A percentile compares a stretch with the other conserved stretches of the same genome.
Conservation (phyloP, 2,113 vertebrate genomes). For the Phasianus colchicus region DNA sequence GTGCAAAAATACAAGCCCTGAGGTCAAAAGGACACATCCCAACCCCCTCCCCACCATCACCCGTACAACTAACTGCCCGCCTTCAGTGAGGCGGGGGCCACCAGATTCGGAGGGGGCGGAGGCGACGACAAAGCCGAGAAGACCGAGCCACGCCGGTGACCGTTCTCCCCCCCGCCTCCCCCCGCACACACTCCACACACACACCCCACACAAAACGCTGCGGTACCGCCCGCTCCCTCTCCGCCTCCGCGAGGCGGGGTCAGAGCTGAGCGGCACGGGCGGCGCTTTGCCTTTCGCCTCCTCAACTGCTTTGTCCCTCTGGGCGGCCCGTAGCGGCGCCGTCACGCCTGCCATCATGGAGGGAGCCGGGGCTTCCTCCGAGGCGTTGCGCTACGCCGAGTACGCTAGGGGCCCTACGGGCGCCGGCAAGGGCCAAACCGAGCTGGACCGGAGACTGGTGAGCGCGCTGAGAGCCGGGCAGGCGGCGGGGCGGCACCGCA, state of each 20-base stretch:
- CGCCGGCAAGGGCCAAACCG: background rate
- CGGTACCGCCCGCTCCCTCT: background rate
- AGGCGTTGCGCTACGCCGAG: constrained; percentile 21
- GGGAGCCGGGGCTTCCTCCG: background rate
- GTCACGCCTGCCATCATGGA: background rate
- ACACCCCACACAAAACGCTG: background rate
- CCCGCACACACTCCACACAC: too few species aligned
- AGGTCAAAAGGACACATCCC: too few species aligned
- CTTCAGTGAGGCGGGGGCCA: background rate
- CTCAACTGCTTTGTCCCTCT: background rate
- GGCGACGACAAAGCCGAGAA: too few species aligned
- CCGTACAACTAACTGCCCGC: too few species aligned
- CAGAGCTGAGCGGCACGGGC: background rate
- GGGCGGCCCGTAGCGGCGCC: background rate
- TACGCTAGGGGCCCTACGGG: background rate
- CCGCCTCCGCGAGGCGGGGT: background rate
- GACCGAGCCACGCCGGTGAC: rapidly evolving
- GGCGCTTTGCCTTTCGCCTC: background rate
- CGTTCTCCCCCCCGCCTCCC: rapidly evolving
- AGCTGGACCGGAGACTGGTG: constrained; percentile 50
- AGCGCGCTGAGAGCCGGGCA: background rate
- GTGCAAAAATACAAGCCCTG: background rate
- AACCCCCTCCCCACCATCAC: background rate
- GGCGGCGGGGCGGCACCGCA: too few species aligned
- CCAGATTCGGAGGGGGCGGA: background rate